A percentile compares a stretch with the other conserved stretches of the same genome.
Evolutionary conservation across 2,797 vertebrate species (phyloP).

Genomic region (Galago senegalensis): DNA sequence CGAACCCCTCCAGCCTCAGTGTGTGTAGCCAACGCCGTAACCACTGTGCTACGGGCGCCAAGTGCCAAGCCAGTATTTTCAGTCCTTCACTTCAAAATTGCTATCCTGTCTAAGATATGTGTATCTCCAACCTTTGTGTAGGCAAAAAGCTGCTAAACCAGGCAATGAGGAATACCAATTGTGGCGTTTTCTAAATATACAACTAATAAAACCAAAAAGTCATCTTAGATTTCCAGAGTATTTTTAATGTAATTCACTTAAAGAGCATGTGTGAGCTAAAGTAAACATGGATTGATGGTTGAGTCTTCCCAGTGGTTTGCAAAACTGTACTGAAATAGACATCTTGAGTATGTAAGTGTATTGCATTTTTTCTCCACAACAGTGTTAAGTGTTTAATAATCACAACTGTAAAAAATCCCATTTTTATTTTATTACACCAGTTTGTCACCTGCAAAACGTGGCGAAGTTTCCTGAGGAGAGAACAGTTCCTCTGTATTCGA

Average conservation of each 20-base stretch:
- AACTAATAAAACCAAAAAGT: slow-evolving; percentile 23
- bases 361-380: slow-evolving; percentile 57
- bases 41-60: too few relatives aligned
- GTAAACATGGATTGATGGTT: slow-evolving; percentile 66
- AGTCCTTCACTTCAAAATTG: slow-evolving; percentile 26
- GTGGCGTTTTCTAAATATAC: slow-evolving; percentile 50
- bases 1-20: too few relatives aligned
- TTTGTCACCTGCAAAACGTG: slow-evolving; percentile 79
- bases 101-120: slow-evolving; percentile 1
- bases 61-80: neutral
- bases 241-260: slow-evolving; percentile 64
- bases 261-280: slow-evolving; percentile 42
- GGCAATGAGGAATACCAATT: slow-evolving; percentile 15
- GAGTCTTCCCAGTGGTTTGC: slow-evolving; percentile 55
- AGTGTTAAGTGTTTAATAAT: slow-evolving; percentile 69
- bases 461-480: slow-evolving; percentile 76
- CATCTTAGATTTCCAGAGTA: neutral
- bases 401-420: slow-evolving; percentile 74
- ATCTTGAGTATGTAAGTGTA: slow-evolving; percentile 12
- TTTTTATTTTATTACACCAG: slow-evolving; percentile 80
- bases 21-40: too few relatives aligned
- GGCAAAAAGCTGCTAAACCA: slow-evolving; percentile 37
- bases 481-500: slow-evolving; percentile 62
- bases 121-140: neutral
- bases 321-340: slow-evolving; percentile 67